Conservation (phyloP, 2,797 vertebrate genomes). For the Ceryle rudis region DNA sequence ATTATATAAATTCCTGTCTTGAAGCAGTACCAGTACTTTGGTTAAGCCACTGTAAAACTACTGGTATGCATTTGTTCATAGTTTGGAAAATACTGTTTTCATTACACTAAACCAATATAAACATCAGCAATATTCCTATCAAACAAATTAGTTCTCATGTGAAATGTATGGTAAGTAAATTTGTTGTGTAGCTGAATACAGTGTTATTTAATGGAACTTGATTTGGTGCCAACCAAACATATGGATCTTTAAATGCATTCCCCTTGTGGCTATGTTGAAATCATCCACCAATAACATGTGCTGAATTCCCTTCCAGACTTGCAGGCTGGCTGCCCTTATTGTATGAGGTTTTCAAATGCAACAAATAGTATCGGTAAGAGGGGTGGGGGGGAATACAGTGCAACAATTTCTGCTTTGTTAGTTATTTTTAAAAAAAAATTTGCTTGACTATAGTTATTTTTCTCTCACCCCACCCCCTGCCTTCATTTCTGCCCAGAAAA, state of each 20-base stretch:
- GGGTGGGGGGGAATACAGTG: not conserved
- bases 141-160: constrained; percentile 77
- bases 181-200: constrained; percentile 71
- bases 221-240: constrained; percentile 74
- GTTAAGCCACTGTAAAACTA: constrained; percentile 44
- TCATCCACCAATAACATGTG: constrained; percentile 52
- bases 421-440: not conserved
- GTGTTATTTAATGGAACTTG: constrained; percentile 71
- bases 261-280: constrained; percentile 68
- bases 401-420: not conserved
- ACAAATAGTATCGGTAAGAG: not conserved
- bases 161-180: constrained; percentile 75
- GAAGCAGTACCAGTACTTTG: constrained; percentile 33
- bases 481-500: not conserved
- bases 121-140: constrained; percentile 75
- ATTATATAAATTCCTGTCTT: constrained; percentile 19
- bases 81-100: constrained; percentile 71
- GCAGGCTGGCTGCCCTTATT: constrained; percentile 42
- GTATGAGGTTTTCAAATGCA: constrained; percentile 31
- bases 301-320: constrained; percentile 57
- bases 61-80: constrained; percentile 58
- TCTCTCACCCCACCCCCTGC: not conserved
- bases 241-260: constrained; percentile 69
- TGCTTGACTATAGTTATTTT: not conserved
- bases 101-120: constrained; percentile 73